Conservation (phyloP, 1,140 invertebrate species). For the Stratiolaelaps scimitus region DNA sequence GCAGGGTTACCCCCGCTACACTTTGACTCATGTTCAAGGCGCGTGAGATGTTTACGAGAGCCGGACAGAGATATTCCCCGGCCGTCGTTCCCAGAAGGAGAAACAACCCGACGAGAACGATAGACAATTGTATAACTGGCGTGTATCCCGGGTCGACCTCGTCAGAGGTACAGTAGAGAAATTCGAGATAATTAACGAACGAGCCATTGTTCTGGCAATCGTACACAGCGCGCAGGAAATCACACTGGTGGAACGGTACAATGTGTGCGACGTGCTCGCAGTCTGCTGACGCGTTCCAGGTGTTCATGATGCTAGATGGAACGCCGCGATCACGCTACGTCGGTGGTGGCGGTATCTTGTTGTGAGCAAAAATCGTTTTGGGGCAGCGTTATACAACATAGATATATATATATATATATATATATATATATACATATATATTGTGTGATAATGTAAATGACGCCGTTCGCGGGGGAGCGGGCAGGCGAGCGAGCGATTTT, state of each 20-base stretch:
- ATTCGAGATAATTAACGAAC: constrained; percentile 40
- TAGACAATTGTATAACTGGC: constrained; percentile 38
- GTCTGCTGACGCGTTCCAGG: neutral
- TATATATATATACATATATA: no score
- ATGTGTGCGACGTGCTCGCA: neutral
- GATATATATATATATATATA: no score
- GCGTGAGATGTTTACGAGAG: constrained; percentile 50
- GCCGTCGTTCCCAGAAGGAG: constrained; percentile 48
- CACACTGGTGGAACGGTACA: constrained; percentile 35
- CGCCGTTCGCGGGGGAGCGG: no score
- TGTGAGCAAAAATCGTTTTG: no score
- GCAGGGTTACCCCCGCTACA: constrained; percentile 57
- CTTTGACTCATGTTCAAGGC: constrained; percentile 53
- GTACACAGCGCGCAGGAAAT: constrained; percentile 39
- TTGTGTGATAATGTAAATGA: no score
- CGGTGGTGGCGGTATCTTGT: no score
- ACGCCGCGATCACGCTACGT: no score
- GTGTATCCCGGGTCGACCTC: constrained; percentile 34
- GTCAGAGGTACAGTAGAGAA: constrained; percentile 40
- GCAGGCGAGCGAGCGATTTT: no score
- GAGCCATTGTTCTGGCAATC: constrained; percentile 41
- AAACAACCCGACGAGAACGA: constrained; percentile 51
- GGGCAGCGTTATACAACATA: no score
- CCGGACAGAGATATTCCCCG: constrained; percentile 54
- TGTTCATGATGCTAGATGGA: neutral